Evolutionary conservation across 2,113 vertebrate species (phyloP), one percentile per base, ranked within the genome.

Genomic region (Leptobrachium leishanense): DNA sequence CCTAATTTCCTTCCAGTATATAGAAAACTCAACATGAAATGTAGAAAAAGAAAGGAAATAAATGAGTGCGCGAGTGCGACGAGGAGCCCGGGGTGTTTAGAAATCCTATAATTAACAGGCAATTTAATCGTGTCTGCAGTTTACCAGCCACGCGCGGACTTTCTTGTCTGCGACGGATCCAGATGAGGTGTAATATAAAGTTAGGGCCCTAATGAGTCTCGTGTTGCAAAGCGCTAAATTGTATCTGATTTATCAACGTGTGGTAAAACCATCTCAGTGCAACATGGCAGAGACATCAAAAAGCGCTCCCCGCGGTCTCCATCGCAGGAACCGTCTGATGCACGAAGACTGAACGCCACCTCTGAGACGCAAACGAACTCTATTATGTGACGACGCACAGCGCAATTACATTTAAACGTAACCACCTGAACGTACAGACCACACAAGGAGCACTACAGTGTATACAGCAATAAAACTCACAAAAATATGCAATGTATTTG

Each of bases 41-140:
- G 20, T 31, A 31, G 20, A 43, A 76, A 67, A 39, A 67, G 53
- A 75, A 54, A 75, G 65, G 20, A 54, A 76, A 57, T 62, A 43
- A 41, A 54, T 55, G 76, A 71, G 44, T 43, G 39, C 50, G 63
- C 71, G 42, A 71, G 67, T 12, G 15, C 42, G 13, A 20, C 20
- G 76, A 55, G 50, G 68, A 72, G 76, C 68, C 76, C 39, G 59
- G 76, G 76, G 68, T 79, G 76, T 65, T 79, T 72, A 54, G 59
- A 79, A 79, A 20, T 72, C 66, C 76, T 79, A 79, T 79, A 79
- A 79, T 79, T 72, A 79, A 79, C 76, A 79, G 68, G 57, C 76
- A 79, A 66, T 79, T 78, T 78, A 78, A 72, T 79, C 68, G 65
- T 31, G 59, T 43, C 69, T 5, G 77, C 69, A 79, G 59, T 79